Conservation (phyloP, 2,888 invertebrate genomes). For the Lithophane ornitopus region DNA sequence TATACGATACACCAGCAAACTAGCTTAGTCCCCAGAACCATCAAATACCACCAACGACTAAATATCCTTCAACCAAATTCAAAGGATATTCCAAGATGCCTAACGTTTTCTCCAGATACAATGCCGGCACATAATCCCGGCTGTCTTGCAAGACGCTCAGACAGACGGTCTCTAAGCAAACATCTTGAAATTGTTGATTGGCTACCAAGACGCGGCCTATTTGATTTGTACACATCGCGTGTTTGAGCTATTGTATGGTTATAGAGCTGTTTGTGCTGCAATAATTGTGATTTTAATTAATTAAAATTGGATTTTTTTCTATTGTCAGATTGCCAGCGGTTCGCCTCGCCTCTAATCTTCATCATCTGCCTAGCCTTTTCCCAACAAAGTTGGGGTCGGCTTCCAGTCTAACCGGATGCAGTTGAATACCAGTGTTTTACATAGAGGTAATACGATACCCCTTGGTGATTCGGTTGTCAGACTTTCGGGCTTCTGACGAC, state of each 20-base stretch:
- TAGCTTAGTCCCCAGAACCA: conserved; percentile 2
- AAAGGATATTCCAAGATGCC: conserved; percentile 62
- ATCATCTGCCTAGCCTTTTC: no score
- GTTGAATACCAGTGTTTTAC: no score
- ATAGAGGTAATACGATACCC: no score
- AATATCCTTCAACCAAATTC: conserved; percentile 47
- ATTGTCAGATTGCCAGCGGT: not conserved
- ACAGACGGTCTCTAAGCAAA: conserved; percentile 77
- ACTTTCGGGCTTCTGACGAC: no score
- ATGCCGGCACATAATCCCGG: conserved; percentile 60
- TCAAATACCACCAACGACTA: conserved; percentile 34
- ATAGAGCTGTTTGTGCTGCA: conserved; percentile 72
- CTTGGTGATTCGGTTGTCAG: no score
- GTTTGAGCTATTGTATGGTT: conserved; percentile 66
- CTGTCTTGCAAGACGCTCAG: conserved; percentile 62
- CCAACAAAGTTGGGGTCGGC: no score
- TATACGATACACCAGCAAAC: not conserved
- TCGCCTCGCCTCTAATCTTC: no score
- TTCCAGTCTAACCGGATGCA: no score
- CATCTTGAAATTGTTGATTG: conserved; percentile 89
- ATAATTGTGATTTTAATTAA: conserved; percentile 11
- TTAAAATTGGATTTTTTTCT: not conserved
- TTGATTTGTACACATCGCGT: conserved; percentile 87
- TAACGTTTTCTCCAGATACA: conserved; percentile 59
- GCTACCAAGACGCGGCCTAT: conserved; percentile 83